Conservation (phyloP, 2,113 vertebrate genomes). For the Trichechus manatus region DNA sequence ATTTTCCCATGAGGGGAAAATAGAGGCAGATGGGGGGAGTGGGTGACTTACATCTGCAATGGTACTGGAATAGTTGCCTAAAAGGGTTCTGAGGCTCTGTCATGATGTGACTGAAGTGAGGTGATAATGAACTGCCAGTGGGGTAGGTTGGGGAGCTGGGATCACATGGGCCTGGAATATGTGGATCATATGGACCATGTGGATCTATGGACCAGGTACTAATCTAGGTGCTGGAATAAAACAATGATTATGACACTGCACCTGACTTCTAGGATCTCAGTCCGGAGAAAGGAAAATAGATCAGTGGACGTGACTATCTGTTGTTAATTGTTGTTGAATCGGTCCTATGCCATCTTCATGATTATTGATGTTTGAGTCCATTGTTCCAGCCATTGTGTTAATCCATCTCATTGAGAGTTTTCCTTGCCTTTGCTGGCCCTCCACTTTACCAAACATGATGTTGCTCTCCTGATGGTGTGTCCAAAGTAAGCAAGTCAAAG, state of each 20-base stretch:
- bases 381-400: no score
- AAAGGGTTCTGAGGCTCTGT: neutral
- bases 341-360: no score
- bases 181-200: no score
- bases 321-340: no score
- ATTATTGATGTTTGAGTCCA: no score
- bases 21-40: neutral
- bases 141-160: neutral
- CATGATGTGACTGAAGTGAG: neutral
- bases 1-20: neutral
- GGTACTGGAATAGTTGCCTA: neutral
- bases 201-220: neutral
- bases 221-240: neutral
- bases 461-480: no score
- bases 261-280: neutral
- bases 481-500: no score
- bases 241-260: neutral
- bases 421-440: no score
- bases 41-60: neutral
- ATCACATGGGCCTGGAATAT: neutral
- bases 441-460: no score
- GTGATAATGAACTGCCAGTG: neutral
- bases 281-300: constrained; percentile 15
- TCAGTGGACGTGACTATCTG: neutral
- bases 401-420: no score